phyloP scores from a whole-genome alignment of 2,888 invertebrate genomes.

The Dasypogon diadema region DNA sequence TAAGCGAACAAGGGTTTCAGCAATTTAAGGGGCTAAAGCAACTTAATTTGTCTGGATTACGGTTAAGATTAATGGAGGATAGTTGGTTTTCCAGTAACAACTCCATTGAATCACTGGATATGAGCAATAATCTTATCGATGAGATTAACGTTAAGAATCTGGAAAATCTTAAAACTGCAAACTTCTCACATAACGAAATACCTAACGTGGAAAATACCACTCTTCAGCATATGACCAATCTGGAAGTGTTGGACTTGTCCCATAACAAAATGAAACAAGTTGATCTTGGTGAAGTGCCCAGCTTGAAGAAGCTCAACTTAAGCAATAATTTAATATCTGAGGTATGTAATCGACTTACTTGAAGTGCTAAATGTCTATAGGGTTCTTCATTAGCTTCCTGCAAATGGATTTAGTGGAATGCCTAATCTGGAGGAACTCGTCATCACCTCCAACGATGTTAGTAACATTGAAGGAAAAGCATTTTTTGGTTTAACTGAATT shows the following conservation, averaged over 20 bases:
- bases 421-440: slow-evolving; percentile 58
- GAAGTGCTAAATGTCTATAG: background rate
- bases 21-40: background rate
- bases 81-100: background rate
- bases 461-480: slow-evolving; percentile 60
- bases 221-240: background rate
- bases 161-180: background rate
- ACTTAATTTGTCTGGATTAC: background rate
- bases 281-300: background rate
- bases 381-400: background rate
- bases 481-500: slow-evolving; percentile 61
- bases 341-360: background rate
- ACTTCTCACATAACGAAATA: background rate
- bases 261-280: background rate
- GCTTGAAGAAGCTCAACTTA: background rate
- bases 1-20: background rate
- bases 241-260: background rate
- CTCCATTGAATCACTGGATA: background rate
- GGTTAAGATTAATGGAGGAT: background rate
- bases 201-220: background rate
- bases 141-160: background rate
- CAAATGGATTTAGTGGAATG: slow-evolving; percentile 51
- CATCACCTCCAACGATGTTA: slow-evolving; percentile 59
- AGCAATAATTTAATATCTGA: background rate
- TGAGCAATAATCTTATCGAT: background rate